Conservation (phyloP, 1,140 invertebrate genomes). For the Nylanderia fulva region DNA sequence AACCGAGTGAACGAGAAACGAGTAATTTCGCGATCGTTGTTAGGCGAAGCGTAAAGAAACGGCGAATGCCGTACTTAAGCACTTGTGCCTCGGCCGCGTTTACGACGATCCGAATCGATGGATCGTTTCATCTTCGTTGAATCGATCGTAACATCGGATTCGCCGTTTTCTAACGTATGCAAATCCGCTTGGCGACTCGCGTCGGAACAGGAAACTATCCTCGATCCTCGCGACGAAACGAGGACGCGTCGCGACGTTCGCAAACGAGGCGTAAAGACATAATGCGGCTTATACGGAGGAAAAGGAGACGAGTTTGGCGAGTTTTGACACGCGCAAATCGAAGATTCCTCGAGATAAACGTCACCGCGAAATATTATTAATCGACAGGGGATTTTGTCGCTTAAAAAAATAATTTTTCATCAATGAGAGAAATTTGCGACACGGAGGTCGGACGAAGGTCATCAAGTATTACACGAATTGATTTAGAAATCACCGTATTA, state of each 20-base stretch:
- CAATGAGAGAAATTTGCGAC: not conserved
- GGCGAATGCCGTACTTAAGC: not conserved
- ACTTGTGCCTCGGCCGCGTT: constrained; percentile 27
- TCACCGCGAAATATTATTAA: constrained; percentile 38
- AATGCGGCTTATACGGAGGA: not conserved
- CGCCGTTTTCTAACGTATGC: constrained; percentile 46
- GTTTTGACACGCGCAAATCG: constrained; percentile 2
- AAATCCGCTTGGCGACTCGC: constrained; percentile 33
- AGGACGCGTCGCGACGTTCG: constrained; percentile 58
- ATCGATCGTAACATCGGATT: constrained; percentile 38
- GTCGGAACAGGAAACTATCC: constrained; percentile 47
- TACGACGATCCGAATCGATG: constrained; percentile 54
- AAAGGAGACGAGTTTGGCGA: constrained; percentile 35
- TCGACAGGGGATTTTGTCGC: not conserved
- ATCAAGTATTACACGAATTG: constrained; percentile 7
- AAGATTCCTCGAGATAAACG: not conserved
- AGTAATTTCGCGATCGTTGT: constrained; percentile 24
- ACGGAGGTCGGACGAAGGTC: not conserved
- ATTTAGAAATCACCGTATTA: constrained; percentile 16
- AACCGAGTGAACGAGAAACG: not conserved
- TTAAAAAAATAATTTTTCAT: not conserved
- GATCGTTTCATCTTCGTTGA: constrained; percentile 21
- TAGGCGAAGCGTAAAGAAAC: constrained; percentile 9
- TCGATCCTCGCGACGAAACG: constrained; percentile 47
- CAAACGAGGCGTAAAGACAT: constrained; percentile 52